Conservation (phyloP, 2,113 vertebrate genomes). For the Zosterops hypoxanthus region DNA sequence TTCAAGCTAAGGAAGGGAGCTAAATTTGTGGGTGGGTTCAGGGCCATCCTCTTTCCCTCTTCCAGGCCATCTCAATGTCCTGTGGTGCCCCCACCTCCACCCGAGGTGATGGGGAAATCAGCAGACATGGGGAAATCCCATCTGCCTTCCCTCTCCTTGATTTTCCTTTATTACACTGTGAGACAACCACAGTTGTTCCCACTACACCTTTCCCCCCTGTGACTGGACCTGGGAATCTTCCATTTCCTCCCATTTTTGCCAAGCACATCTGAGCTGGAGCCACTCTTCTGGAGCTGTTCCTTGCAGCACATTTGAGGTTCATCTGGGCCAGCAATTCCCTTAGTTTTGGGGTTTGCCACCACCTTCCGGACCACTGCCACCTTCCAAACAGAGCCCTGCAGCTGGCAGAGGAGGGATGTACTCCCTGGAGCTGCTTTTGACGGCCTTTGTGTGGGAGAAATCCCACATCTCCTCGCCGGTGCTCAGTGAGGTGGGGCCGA, state of each 20-base stretch:
- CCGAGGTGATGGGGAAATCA: background rate
- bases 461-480: background rate
- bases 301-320: background rate
- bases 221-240: background rate
- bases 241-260: background rate
- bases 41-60: background rate
- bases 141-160: background rate
- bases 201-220: background rate
- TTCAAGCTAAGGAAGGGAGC: background rate
- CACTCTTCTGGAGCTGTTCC: background rate
- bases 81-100: too few relatives aligned
- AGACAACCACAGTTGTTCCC: background rate
- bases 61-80: background rate
- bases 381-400: background rate
- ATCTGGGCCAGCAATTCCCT: background rate
- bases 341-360: background rate
- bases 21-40: background rate
- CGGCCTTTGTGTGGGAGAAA: background rate
- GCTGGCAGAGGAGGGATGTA: background rate
- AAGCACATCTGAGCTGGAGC: accelerated
- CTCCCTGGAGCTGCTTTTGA: background rate
- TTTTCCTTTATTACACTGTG: background rate
- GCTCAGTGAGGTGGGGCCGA: background rate
- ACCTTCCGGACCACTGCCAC: background rate
- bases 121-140: background rate